A percentile compares a stretch with the other conserved stretches of the same genome.
phyloP scores from a whole-genome alignment of 2,888 invertebrate genomes.

The Campoletis raptor region DNA sequence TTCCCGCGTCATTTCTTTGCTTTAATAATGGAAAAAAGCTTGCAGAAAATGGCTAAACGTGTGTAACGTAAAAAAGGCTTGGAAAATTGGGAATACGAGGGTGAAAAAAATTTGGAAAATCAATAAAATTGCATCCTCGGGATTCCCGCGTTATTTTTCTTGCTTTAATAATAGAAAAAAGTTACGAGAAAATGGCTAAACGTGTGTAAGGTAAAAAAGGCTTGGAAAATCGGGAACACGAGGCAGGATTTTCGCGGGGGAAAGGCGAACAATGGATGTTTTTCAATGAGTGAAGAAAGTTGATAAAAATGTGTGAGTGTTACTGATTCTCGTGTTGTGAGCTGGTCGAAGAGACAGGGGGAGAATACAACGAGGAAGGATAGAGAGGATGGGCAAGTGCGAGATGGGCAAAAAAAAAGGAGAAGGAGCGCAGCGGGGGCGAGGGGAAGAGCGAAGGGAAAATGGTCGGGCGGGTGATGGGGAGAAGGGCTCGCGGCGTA shows the following conservation, averaged over 20 bases:
- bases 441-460: constrained; percentile 50
- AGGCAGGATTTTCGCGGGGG: background rate
- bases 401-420: constrained; percentile 38
- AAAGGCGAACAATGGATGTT: constrained; percentile 36
- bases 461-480: background rate
- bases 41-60: background rate
- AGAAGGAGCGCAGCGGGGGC: constrained; percentile 35
- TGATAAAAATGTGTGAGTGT: background rate
- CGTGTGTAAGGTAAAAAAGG: background rate
- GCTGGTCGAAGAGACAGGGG: background rate
- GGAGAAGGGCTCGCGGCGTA: constrained; percentile 46
- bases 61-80: background rate
- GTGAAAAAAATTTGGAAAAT: background rate
- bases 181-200: too few relatives aligned
- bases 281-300: constrained; percentile 56
- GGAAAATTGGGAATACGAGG: constrained; percentile 6
- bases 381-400: constrained; percentile 51
- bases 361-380: constrained; percentile 31
- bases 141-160: background rate
- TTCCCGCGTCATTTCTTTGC: background rate
- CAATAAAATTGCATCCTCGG: background rate
- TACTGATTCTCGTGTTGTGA: background rate
- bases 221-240: constrained; percentile 12
- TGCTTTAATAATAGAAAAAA: too few relatives aligned
- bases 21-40: too few relatives aligned